These are phyloP conservation scores for Caenorhabditis latens DNA, from an alignment of 1,140 invertebrate genomes.

Conservation along the genomic window DNA sequence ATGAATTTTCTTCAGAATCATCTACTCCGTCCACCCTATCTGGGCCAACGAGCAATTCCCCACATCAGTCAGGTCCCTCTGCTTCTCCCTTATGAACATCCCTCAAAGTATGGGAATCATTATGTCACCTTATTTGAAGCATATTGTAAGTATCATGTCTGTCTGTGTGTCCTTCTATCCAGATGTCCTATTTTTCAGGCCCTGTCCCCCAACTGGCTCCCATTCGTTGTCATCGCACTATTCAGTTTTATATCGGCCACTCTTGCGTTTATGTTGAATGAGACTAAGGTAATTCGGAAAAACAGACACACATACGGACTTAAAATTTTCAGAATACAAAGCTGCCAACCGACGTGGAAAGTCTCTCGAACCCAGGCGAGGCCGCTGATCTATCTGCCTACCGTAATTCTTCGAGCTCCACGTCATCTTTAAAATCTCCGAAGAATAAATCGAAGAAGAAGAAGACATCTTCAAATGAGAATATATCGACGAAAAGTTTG, in stretches of 20 bases:
- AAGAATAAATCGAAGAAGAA: background rate
- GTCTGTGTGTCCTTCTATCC: background rate
- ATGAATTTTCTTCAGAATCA: slow-evolving; percentile 1
- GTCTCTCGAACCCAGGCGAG: slow-evolving; percentile 1
- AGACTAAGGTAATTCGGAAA: background rate
- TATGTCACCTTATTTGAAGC: slow-evolving; percentile 27
- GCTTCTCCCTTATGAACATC: slow-evolving; percentile 31
- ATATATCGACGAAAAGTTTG: background rate
- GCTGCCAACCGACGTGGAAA: slow-evolving; percentile 40
- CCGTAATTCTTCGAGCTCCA: background rate
- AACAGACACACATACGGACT: background rate
- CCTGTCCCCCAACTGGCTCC: slow-evolving; percentile 28
- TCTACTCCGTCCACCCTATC: slow-evolving; percentile 46
- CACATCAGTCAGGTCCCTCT: slow-evolving; percentile 10
- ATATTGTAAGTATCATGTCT: background rate
- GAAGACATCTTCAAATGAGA: slow-evolving; percentile 6
- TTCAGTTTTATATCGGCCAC: slow-evolving; percentile 22
- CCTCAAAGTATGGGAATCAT: slow-evolving; percentile 42
- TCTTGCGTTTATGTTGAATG: slow-evolving; percentile 26
- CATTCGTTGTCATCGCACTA: background rate
- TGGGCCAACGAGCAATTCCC: slow-evolving; percentile 39
- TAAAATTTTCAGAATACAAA: slow-evolving; percentile 20
- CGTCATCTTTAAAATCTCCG: background rate
- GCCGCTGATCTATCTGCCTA: background rate
- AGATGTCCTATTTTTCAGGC: background rate